Evolutionary conservation across 2,888 invertebrate species (phyloP).

Genomic region (Cetonia aurata): DNA sequence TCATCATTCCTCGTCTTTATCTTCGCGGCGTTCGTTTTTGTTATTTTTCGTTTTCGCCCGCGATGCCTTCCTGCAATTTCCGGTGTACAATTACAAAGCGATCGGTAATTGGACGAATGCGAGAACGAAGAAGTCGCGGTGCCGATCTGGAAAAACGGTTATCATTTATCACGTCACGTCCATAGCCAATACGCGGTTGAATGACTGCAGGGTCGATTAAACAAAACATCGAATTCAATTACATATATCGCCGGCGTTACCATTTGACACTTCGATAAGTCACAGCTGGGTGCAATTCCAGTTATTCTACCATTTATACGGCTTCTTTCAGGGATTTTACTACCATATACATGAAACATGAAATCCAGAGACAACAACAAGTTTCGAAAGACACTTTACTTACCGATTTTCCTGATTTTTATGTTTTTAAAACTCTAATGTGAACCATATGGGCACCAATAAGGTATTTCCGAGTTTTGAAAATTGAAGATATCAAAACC

Average conservation of each 20-base stretch:
- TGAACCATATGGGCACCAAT: no score
- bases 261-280: no score
- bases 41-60: conserved; percentile 19
- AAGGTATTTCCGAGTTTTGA: no score
- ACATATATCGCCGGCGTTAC: background rate
- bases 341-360: no score
- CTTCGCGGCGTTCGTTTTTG: conserved; percentile 16
- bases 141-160: conserved; percentile 32
- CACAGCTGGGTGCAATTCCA: no score
- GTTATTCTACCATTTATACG: no score
- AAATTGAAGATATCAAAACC: no score
- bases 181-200: background rate
- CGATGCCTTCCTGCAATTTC: conserved; percentile 27
- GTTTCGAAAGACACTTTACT: no score
- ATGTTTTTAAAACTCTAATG: no score
- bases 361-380: no score
- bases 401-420: no score
- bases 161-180: conserved; percentile 36
- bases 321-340: no score
- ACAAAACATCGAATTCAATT: conserved; percentile 10
- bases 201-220: background rate
- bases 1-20: conserved; percentile 17
- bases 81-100: conserved; percentile 37
- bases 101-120: conserved; percentile 41
- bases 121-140: conserved; percentile 40